A percentile compares a stretch with the other conserved stretches of the same genome.
phyloP scores from a whole-genome alignment of 2,888 invertebrate species.

The Stegana nigrithorax region DNA sequence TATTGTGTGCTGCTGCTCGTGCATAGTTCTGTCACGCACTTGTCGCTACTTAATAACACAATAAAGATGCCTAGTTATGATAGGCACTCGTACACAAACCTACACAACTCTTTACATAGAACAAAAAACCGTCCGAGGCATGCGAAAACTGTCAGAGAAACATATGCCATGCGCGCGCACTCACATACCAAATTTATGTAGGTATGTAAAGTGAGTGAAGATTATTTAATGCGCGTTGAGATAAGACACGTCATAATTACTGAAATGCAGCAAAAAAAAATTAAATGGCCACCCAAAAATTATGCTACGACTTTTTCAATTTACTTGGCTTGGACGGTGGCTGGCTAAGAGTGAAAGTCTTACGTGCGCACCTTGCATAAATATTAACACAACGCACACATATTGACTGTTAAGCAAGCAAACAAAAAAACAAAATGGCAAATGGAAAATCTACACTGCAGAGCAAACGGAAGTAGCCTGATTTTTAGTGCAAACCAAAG shows the following conservation, averaged over 20 bases:
- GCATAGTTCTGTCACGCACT: neutral
- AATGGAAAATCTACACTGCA: too few relatives aligned
- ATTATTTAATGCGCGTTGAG: too few relatives aligned
- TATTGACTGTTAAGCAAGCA: neutral
- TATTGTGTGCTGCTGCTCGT: too few relatives aligned
- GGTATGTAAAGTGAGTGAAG: too few relatives aligned
- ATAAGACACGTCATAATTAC: conserved; percentile 1
- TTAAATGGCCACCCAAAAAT: neutral
- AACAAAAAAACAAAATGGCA: neutral
- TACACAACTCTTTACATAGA: neutral
- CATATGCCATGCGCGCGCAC: too few relatives aligned
- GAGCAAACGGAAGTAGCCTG: conserved; percentile 9
- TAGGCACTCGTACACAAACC: too few relatives aligned
- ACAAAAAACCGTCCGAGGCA: too few relatives aligned
- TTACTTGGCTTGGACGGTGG: too few relatives aligned
- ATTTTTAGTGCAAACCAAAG: conserved; percentile 9
- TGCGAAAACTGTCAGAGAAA: too few relatives aligned
- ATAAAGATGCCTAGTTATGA: neutral
- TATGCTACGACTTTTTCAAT: neutral
- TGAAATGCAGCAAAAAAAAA: neutral
- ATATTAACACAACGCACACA: neutral
- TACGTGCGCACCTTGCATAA: conserved; percentile 1
- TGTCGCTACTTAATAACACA: neutral
- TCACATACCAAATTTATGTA: too few relatives aligned
- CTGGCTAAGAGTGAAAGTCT: neutral